phyloP scores from a whole-genome alignment of 2,797 vertebrate species.

The Xyrichtys novacula region DNA sequence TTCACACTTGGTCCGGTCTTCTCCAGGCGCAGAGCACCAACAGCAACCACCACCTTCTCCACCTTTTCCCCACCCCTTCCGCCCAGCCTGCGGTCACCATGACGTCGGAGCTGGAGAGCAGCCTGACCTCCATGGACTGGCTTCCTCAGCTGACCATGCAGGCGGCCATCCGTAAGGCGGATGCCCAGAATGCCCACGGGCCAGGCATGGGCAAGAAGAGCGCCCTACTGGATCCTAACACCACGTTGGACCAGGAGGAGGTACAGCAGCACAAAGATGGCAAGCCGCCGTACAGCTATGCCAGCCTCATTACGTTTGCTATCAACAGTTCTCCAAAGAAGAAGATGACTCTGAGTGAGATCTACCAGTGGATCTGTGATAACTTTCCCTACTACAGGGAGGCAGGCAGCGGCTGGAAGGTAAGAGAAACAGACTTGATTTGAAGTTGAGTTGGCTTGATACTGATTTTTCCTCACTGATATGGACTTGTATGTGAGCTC shows the following conservation, averaged over 20 bases:
- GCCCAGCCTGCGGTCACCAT: constrained; percentile 85
- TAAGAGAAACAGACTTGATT: constrained; percentile 70
- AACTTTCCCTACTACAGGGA: constrained; percentile 96
- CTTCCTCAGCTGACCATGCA: constrained; percentile 94
- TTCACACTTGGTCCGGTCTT: constrained; percentile 51
- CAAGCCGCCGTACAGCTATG: constrained; percentile 94
- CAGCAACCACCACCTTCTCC: constrained; percentile 47
- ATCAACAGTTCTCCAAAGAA: constrained; percentile 97
- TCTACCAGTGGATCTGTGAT: constrained; percentile 98
- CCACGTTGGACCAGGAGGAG: constrained; percentile 94
- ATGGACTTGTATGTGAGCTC: background rate
- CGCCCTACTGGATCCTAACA: constrained; percentile 90
- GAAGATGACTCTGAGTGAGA: constrained; percentile 96
- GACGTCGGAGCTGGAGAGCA: constrained; percentile 97
- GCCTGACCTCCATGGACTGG: constrained; percentile 96
- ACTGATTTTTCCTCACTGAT: background rate
- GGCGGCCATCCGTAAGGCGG: constrained; percentile 93
- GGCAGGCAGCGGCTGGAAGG: constrained; percentile 96
- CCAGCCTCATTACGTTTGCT: constrained; percentile 95
- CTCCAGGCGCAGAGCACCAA: constrained; percentile 44
- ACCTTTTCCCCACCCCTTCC: constrained; percentile 68
- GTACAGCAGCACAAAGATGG: constrained; percentile 95
- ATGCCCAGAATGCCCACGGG: constrained; percentile 89
- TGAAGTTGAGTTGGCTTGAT: background rate
- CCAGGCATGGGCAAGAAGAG: constrained; percentile 92